These are phyloP conservation scores for Hetaerina titia DNA, from an alignment of 2,888 invertebrate species.

Conservation along the genomic window DNA sequence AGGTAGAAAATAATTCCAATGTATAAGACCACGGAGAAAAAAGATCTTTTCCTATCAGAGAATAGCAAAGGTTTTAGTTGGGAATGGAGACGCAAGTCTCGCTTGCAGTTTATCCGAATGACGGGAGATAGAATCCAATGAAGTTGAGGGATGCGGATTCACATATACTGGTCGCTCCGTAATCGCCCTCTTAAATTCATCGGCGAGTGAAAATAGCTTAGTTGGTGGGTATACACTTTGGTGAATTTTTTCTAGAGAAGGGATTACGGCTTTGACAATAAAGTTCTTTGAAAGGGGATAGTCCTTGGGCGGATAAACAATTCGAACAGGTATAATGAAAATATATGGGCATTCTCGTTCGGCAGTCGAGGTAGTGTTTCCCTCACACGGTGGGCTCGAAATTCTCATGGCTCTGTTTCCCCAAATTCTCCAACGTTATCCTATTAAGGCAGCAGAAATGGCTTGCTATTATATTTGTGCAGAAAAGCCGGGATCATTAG, in stretches of 20 bases:
- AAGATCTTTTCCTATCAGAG: no score
- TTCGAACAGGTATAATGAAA: not conserved
- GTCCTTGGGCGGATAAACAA: not conserved
- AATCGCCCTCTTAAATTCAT: not conserved
- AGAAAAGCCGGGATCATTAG: not conserved
- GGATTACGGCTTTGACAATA: slow-evolving; percentile 7
- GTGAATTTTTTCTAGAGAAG: not conserved
- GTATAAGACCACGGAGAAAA: not conserved
- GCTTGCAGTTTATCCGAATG: no score
- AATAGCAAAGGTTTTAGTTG: no score
- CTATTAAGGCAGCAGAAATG: slow-evolving; percentile 5
- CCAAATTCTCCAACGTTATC: not conserved
- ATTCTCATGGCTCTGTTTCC: not conserved
- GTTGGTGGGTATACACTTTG: not conserved
- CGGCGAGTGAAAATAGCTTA: slow-evolving; percentile 14
- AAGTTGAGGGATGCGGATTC: not conserved
- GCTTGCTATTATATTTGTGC: not conserved
- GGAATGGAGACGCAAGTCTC: no score
- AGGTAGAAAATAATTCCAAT: no score
- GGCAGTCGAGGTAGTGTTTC: not conserved
- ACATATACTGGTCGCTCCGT: not conserved
- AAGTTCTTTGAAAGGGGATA: not conserved
- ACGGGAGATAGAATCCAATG: not conserved
- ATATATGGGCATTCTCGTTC: slow-evolving; percentile 8
- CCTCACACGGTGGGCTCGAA: not conserved